Percentiles rank a stretch among this genome's conserved stretches.
These are phyloP conservation scores for Drosophila orena DNA, from an alignment of 1,140 invertebrate genomes.

Conservation along the genomic window DNA sequence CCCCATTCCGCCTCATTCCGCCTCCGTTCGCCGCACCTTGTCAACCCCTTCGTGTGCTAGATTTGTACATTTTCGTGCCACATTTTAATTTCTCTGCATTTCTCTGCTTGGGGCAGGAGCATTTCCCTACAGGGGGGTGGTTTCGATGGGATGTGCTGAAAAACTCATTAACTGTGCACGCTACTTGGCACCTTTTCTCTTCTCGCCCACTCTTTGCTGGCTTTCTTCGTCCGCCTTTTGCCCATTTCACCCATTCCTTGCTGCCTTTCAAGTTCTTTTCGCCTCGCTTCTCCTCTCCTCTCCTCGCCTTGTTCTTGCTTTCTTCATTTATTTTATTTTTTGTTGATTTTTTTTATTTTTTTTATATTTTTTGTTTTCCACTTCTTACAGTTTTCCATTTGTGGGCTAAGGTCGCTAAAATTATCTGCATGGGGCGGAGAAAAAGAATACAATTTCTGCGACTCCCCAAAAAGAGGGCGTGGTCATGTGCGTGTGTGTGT, in stretches of 20 bases:
- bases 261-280: slow-evolving; percentile 64
- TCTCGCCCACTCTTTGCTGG: slow-evolving; percentile 8
- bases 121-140: not conserved
- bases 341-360: slow-evolving; percentile 3
- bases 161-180: slow-evolving; percentile 83
- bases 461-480: slow-evolving; percentile 34
- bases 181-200: slow-evolving; percentile 76
- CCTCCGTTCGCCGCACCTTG: slow-evolving; percentile 18
- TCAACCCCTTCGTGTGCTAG: slow-evolving; percentile 67
- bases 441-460: slow-evolving; percentile 45
- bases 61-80: slow-evolving; percentile 77
- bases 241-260: slow-evolving; percentile 12
- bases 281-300: too few species aligned
- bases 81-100: slow-evolving; percentile 71
- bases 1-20: slow-evolving; percentile 3
- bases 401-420: slow-evolving; percentile 78
- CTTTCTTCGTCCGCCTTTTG: slow-evolving; percentile 7
- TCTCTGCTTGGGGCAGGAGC: not conserved
- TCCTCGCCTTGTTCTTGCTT: slow-evolving; percentile 48
- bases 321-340: slow-evolving; percentile 32
- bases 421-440: slow-evolving; percentile 65
- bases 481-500: slow-evolving; percentile 28
- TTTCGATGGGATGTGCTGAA: slow-evolving; percentile 41
- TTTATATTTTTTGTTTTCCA: not conserved
- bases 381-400: slow-evolving; percentile 38